Conservation (phyloP, 2,888 invertebrate genomes). For the Priocnemis perturbator region DNA sequence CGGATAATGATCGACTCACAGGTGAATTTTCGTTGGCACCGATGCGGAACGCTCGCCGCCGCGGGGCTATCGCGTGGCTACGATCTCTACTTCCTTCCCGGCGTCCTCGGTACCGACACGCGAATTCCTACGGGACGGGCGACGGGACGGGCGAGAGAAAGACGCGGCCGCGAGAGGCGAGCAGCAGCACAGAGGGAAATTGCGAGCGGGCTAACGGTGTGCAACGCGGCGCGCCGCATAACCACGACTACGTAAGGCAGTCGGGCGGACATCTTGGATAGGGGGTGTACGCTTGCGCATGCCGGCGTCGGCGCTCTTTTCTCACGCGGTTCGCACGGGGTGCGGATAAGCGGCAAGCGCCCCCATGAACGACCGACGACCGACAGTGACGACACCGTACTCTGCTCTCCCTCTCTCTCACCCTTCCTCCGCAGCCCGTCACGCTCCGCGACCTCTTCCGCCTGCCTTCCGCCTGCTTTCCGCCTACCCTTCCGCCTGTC, state of each 20-base stretch:
- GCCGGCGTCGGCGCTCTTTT: slow-evolving; percentile 33
- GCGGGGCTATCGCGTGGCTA: too few species aligned
- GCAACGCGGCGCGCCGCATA: slow-evolving; percentile 58
- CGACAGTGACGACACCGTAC: slow-evolving; percentile 32
- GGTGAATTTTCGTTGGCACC: too few species aligned
- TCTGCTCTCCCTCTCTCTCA: background rate
- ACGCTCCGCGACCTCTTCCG: background rate
- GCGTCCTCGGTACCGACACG: too few species aligned
- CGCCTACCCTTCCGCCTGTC: background rate
- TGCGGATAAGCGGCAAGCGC: slow-evolving; percentile 19
- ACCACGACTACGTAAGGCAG: slow-evolving; percentile 53
- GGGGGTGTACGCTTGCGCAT: slow-evolving; percentile 57
- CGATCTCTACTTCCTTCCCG: too few species aligned
- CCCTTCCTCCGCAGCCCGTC: too few species aligned
- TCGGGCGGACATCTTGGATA: slow-evolving; percentile 67
- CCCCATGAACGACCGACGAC: slow-evolving; percentile 21
- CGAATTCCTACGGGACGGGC: too few species aligned
- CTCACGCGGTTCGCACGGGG: slow-evolving; percentile 18
- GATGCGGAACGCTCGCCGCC: too few species aligned
- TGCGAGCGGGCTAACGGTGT: slow-evolving; percentile 27
- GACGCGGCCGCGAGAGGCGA: slow-evolving; percentile 21
- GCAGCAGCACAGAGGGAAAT: slow-evolving; percentile 10
- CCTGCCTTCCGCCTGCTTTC: slow-evolving; percentile 6
- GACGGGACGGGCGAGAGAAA: slow-evolving; percentile 1
- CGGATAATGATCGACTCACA: too few species aligned